Conservation (phyloP, 2,797 vertebrate species). For the Remorina albescens region DNA sequence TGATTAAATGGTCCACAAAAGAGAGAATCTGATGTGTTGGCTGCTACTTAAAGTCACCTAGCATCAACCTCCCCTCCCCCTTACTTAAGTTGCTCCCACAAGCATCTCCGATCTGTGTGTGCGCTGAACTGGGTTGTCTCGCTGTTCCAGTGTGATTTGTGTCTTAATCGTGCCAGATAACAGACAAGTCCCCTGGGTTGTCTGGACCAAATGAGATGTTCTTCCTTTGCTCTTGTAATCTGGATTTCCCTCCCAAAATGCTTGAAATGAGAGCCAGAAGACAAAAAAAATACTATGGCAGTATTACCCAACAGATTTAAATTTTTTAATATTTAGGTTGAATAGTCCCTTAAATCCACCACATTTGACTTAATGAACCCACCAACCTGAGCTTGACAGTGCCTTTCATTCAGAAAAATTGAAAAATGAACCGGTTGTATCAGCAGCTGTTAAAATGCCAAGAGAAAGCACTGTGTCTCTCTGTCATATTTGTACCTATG, state of each 20-base stretch:
- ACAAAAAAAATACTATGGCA: slow-evolving; percentile 14
- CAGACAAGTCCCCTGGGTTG: slow-evolving; percentile 74
- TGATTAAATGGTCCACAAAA: not conserved
- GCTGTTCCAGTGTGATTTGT: slow-evolving; percentile 43
- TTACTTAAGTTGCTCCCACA: slow-evolving; percentile 23
- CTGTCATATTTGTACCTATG: not conserved
- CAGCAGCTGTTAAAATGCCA: slow-evolving; percentile 16
- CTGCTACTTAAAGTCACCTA: slow-evolving; percentile 17
- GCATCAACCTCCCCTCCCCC: slow-evolving; percentile 14
- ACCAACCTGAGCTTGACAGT: slow-evolving; percentile 18
- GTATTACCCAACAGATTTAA: slow-evolving; percentile 21
- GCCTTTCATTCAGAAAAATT: slow-evolving; percentile 42
- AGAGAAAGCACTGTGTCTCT: slow-evolving; percentile 4
- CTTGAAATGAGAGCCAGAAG: slow-evolving; percentile 29
- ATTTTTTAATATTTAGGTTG: slow-evolving; percentile 39
- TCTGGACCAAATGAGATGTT: slow-evolving; percentile 69
- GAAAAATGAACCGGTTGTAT: slow-evolving; percentile 21
- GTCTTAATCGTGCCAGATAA: slow-evolving; percentile 68
- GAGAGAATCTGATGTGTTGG: slow-evolving; percentile 5
- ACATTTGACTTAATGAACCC: slow-evolving; percentile 31
- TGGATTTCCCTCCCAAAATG: slow-evolving; percentile 41
- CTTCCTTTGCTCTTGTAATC: slow-evolving; percentile 58
- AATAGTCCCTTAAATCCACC: slow-evolving; percentile 39
- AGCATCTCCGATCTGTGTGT: slow-evolving; percentile 18
- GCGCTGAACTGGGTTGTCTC: slow-evolving; percentile 51